phyloP scores from a whole-genome alignment of 2,797 vertebrate genomes.

The Brachyrhaphis roseni region DNA sequence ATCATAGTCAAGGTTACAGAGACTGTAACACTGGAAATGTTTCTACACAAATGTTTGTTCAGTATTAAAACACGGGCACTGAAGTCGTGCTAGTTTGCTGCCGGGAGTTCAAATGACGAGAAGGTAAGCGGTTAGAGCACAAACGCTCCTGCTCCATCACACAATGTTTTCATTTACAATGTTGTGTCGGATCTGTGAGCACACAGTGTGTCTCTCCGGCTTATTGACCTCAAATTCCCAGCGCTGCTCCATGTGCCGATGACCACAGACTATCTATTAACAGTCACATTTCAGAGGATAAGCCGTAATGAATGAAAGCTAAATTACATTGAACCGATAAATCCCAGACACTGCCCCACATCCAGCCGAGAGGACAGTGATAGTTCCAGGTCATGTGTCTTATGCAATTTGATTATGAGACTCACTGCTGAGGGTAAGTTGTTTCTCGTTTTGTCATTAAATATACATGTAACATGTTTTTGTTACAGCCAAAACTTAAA shows the following conservation, averaged over 20 bases:
- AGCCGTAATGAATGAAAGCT: slow-evolving; percentile 36
- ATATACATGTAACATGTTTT: not conserved
- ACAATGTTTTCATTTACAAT: not conserved
- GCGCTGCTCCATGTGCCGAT: not conserved
- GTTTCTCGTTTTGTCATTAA: not conserved
- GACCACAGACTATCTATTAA: slow-evolving; percentile 11
- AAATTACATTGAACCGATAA: slow-evolving; percentile 38
- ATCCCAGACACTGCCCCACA: slow-evolving; percentile 30
- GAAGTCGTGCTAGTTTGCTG: not conserved
- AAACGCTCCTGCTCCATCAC: not conserved
- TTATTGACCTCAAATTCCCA: slow-evolving; percentile 5
- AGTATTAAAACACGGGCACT: not conserved
- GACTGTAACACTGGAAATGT: not conserved
- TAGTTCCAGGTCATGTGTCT: slow-evolving; percentile 18
- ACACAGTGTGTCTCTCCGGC: not conserved
- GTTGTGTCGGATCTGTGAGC: not conserved
- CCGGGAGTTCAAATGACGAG: not conserved
- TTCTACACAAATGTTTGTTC: not conserved
- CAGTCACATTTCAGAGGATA: slow-evolving; percentile 32
- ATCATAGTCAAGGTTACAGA: not conserved
- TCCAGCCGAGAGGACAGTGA: slow-evolving; percentile 11
- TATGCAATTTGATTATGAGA: not conserved
- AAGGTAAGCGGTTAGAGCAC: not conserved
- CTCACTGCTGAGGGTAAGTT: not conserved
- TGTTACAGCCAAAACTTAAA: not conserved